Conservation (phyloP, 2,888 invertebrate species). For the Drosophila gaucha region DNA sequence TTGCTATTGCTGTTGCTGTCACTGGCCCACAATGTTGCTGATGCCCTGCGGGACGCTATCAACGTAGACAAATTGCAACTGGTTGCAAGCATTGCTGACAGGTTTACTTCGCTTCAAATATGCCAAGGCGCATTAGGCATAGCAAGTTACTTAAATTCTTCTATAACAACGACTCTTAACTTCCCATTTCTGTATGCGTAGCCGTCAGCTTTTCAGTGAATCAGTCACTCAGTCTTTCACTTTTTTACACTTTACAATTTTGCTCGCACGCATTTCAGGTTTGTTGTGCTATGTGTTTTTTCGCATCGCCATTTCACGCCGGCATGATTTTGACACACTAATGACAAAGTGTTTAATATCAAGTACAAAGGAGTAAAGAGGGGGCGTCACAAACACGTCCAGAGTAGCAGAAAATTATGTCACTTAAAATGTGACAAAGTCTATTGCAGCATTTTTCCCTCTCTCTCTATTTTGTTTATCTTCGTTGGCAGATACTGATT, state of each 20-base stretch:
- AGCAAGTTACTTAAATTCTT: constrained; percentile 45
- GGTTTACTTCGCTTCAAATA: constrained; percentile 48
- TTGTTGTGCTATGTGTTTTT: constrained; percentile 9
- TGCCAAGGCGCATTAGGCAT: constrained; percentile 50
- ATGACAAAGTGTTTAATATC: constrained; percentile 74
- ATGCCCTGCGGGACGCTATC: constrained; percentile 33
- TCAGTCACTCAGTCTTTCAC: constrained; percentile 39
- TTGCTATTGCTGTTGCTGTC: not conserved
- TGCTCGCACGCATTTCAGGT: constrained; percentile 11
- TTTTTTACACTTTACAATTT: constrained; percentile 58
- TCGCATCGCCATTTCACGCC: constrained; percentile 47
- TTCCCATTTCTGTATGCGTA: constrained; percentile 34
- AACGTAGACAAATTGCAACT: constrained; percentile 38
- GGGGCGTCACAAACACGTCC: constrained; percentile 12
- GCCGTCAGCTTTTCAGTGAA: constrained; percentile 43
- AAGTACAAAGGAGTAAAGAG: constrained; percentile 13
- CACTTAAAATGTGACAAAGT: constrained; percentile 31
- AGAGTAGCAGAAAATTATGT: constrained; percentile 35
- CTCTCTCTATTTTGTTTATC: not conserved
- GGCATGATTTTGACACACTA: constrained; percentile 73
- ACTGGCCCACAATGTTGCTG: not conserved
- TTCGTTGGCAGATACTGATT: constrained; percentile 17
- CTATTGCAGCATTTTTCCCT: not conserved
- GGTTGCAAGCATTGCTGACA: constrained; percentile 39
- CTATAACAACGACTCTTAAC: constrained; percentile 11